Evolutionary conservation across 2,797 vertebrate genomes (phyloP).

Genomic region (Peromyscus nudipes): DNA sequence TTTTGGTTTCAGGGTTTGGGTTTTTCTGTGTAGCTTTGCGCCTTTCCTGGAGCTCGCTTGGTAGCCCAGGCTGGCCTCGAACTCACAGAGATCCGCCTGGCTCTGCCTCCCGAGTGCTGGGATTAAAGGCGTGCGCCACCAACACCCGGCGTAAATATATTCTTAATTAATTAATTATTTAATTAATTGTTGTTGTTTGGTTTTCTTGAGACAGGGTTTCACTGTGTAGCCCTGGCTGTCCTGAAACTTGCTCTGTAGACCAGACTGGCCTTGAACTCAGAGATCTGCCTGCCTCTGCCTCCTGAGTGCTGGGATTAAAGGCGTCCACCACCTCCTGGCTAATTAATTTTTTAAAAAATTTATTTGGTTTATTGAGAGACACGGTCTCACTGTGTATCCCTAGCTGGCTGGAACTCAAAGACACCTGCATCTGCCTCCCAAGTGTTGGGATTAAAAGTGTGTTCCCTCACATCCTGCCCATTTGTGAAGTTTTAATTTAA

Average conservation of each 20-base stretch:
- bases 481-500: slow-evolving; percentile 8
- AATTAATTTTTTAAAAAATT: not conserved
- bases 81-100: too few relatives aligned
- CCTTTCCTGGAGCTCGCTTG: too few relatives aligned
- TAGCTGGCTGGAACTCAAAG: not conserved
- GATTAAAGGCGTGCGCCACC: too few relatives aligned
- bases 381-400: not conserved
- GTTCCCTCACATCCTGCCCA: not conserved
- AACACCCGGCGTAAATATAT: too few relatives aligned
- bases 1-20: too few relatives aligned
- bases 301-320: not conserved
- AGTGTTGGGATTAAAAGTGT: not conserved
- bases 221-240: not conserved
- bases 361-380: not conserved
- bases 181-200: not conserved
- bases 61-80: too few relatives aligned
- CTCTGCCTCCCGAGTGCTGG: too few relatives aligned
- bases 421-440: not conserved
- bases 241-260: not conserved
- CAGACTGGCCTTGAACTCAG: not conserved
- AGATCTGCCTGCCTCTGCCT: not conserved
- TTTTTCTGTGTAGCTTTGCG: too few relatives aligned
- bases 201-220: not conserved
- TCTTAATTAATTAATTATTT: not conserved
- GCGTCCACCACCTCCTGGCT: not conserved